Evolutionary conservation across 1,140 invertebrate species (phyloP).

Genomic region (Littorina saxatilis): DNA sequence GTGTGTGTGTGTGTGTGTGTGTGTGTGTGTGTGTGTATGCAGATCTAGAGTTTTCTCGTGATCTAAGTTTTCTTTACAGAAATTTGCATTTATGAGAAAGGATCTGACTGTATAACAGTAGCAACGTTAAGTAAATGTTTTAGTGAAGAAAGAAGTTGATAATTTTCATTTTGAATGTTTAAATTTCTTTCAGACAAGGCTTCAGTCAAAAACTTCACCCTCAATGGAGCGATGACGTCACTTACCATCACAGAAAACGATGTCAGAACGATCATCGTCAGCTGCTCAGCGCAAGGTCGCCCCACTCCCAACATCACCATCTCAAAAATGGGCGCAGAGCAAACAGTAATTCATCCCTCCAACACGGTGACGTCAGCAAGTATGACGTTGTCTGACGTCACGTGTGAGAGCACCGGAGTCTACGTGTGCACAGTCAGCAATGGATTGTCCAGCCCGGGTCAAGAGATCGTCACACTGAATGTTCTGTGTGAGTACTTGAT

Average conservation of each 20-base stretch:
- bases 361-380: not conserved
- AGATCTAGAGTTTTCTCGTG: no score
- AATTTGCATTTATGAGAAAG: no score
- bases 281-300: not conserved
- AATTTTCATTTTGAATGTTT: no score
- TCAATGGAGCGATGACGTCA: not conserved
- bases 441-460: not conserved
- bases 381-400: slow-evolving; percentile 1
- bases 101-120: no score
- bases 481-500: slow-evolving; percentile 17
- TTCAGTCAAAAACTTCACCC: not conserved
- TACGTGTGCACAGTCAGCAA: slow-evolving; percentile 16
- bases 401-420: not conserved
- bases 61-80: no score
- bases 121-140: no score
- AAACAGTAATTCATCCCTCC: not conserved
- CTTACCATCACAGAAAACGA: not conserved
- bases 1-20: no score
- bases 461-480: not conserved
- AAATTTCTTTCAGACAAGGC: slow-evolving; percentile 1
- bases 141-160: no score
- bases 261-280: not conserved
- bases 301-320: not conserved
- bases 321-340: not conserved
- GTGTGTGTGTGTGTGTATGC: no score